phyloP scores from a whole-genome alignment of 2,797 vertebrate genomes.

The Sebastes matsubarae region DNA sequence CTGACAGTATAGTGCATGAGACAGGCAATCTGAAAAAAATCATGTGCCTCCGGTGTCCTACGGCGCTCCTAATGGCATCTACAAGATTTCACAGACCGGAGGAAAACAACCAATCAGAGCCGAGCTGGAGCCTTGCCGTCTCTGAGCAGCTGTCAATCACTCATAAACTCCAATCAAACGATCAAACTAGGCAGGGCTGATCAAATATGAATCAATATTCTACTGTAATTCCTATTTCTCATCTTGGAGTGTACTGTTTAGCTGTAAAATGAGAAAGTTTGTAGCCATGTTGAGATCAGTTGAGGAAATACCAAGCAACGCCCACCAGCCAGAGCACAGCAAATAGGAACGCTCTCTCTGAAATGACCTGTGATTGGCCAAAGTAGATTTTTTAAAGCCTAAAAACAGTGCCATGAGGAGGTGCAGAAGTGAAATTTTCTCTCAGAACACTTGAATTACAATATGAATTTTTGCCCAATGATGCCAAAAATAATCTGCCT shows the following conservation, averaged over 20 bases:
- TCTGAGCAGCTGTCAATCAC: background rate
- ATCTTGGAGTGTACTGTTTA: too few species aligned
- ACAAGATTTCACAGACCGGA: background rate
- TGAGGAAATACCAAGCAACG: too few species aligned
- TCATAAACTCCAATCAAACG: background rate
- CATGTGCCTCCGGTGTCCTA: background rate
- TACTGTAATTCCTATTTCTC: too few species aligned
- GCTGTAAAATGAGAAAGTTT: too few species aligned
- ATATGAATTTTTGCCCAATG: background rate
- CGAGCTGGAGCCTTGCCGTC: too few species aligned
- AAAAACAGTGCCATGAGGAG: background rate
- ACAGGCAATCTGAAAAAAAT: background rate
- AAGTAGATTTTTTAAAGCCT: background rate
- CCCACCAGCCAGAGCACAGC: too few species aligned
- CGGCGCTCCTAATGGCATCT: background rate
- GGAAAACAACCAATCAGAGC: background rate
- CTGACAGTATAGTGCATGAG: too few species aligned
- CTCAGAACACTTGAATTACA: background rate
- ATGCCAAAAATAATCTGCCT: background rate
- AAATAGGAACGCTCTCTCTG: background rate
- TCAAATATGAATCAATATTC: too few species aligned
- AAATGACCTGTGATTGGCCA: background rate
- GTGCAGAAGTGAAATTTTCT: too few species aligned
- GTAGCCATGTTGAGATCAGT: too few species aligned
- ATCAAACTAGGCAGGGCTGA: background rate